Conservation (phyloP, 2,888 invertebrate species). For the Sinotaia quadrata region DNA sequence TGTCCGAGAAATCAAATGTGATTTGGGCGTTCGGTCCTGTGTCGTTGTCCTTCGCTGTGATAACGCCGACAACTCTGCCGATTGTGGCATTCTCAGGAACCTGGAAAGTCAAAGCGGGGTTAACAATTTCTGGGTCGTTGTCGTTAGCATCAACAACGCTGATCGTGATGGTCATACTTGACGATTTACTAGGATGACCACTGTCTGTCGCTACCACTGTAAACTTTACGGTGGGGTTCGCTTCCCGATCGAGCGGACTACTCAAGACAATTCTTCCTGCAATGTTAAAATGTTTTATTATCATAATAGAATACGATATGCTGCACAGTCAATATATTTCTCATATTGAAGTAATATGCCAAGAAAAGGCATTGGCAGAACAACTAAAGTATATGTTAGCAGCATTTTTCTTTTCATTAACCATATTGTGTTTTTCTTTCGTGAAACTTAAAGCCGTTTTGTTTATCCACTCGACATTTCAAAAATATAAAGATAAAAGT, state of each 20-base stretch:
- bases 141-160: slow-evolving; percentile 85
- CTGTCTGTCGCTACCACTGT: slow-evolving; percentile 57
- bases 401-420: too few relatives aligned
- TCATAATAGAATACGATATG: too few relatives aligned
- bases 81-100: slow-evolving; percentile 52
- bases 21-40: slow-evolving; percentile 78
- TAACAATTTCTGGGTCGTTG: slow-evolving; percentile 80
- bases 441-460: too few relatives aligned
- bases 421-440: too few relatives aligned
- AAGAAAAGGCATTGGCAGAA: too few relatives aligned
- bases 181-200: slow-evolving; percentile 47
- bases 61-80: slow-evolving; percentile 76
- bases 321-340: too few relatives aligned
- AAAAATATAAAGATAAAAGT: too few relatives aligned
- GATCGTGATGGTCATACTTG: slow-evolving; percentile 78
- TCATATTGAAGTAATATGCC: too few relatives aligned
- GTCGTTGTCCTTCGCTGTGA: slow-evolving; percentile 81
- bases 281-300: slow-evolving; percentile 14
- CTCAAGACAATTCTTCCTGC: slow-evolving; percentile 52
- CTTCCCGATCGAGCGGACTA: slow-evolving; percentile 77
- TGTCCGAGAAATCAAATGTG: slow-evolving; percentile 82
- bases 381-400: too few relatives aligned
- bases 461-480: too few relatives aligned
- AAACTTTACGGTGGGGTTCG: slow-evolving; percentile 38
- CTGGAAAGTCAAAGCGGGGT: slow-evolving; percentile 31